Conservation (phyloP, 2,113 vertebrate species). For the Bothrops jararaca region DNA sequence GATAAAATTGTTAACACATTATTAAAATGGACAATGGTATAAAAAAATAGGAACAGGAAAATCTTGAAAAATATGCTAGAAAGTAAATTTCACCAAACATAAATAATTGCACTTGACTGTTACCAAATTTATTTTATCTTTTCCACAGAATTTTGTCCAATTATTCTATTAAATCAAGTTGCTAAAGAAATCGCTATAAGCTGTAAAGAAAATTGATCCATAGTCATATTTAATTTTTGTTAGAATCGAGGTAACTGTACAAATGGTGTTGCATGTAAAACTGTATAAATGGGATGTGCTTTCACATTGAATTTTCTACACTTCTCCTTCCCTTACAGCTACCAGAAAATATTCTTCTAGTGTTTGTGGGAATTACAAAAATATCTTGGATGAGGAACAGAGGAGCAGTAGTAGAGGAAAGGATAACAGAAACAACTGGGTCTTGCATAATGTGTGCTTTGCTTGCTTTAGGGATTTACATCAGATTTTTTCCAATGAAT, state of each 20-base stretch:
- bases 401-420: not conserved
- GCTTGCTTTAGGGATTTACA: not conserved
- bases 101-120: constrained; percentile 40
- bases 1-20: constrained; percentile 43
- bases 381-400: not conserved
- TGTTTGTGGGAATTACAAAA: not conserved
- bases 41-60: constrained; percentile 15
- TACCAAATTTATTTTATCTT: constrained; percentile 33
- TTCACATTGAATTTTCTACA: not conserved
- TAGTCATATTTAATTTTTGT: constrained; percentile 9
- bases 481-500: not conserved
- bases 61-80: not conserved
- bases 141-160: constrained; percentile 18
- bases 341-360: not conserved
- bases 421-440: not conserved
- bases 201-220: constrained; percentile 31
- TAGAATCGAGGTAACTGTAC: not conserved
- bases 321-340: not conserved
- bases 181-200: constrained; percentile 23
- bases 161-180: constrained; percentile 39
- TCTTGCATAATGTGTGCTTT: not conserved
- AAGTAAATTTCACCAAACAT: constrained; percentile 22
- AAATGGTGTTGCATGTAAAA: not conserved
- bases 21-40: constrained; percentile 27
- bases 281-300: not conserved